phyloP scores from a whole-genome alignment of 2,888 invertebrate species.

The Crossocerus cetratus region DNA sequence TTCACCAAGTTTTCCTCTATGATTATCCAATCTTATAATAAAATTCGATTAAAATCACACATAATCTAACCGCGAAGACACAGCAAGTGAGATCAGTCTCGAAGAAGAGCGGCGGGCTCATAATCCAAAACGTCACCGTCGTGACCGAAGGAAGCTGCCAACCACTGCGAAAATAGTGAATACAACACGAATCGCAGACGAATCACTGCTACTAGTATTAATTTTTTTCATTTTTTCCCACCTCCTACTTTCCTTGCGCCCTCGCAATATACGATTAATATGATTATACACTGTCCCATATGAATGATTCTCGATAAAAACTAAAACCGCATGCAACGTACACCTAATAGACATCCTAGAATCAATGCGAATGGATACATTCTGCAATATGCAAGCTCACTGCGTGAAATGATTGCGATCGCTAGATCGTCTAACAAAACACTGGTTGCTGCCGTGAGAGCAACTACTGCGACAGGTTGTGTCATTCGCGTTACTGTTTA shows the following conservation, averaged over 20 bases:
- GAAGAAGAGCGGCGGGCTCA: background rate
- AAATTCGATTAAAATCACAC: background rate
- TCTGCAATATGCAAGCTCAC: slow-evolving; percentile 48
- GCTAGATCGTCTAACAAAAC: slow-evolving; percentile 24
- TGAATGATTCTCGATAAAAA: slow-evolving; percentile 30
- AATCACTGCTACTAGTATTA: slow-evolving; percentile 24
- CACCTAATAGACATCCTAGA: slow-evolving; percentile 43
- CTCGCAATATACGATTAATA: slow-evolving; percentile 20
- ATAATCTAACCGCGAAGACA: background rate
- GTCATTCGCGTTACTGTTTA: slow-evolving; percentile 17
- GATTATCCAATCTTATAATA: background rate
- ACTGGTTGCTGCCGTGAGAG: slow-evolving; percentile 17
- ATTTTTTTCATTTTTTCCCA: slow-evolving; percentile 19
- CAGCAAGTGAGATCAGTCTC: background rate
- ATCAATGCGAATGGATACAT: slow-evolving; percentile 40
- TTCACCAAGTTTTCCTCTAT: background rate
- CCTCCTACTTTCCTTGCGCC: slow-evolving; percentile 25
- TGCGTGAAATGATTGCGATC: slow-evolving; percentile 46
- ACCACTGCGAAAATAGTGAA: slow-evolving; percentile 26
- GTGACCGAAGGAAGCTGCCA: slow-evolving; percentile 22
- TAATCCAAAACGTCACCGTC: no score
- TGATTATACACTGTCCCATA: slow-evolving; percentile 1
- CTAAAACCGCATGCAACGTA: slow-evolving; percentile 61
- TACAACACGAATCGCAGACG: slow-evolving; percentile 22
- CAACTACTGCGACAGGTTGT: slow-evolving; percentile 14